A percentile compares a stretch with the other conserved stretches of the same genome.
Evolutionary conservation across 1,140 invertebrate species (phyloP).

Genomic region (Brachionus plicatilis): DNA sequence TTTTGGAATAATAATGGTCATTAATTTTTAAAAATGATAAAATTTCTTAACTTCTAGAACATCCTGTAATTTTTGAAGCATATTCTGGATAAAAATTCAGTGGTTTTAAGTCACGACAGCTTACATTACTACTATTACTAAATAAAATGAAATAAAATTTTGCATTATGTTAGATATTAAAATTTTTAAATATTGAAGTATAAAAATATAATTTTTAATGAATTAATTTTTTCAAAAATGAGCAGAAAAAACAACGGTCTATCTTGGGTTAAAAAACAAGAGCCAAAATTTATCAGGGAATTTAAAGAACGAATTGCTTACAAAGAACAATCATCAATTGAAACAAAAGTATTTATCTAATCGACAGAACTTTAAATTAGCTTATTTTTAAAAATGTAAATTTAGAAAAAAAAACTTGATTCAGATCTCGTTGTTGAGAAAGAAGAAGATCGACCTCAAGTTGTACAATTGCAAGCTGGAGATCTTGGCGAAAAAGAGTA

Average conservation of each 20-base stretch:
- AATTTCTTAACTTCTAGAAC: too few species aligned
- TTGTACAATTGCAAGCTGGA: slow-evolving; percentile 32
- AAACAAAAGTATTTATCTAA: slow-evolving; percentile 46
- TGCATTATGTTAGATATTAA: neutral
- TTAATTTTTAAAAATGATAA: too few species aligned
- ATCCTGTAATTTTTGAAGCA: too few species aligned
- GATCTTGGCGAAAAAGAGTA: slow-evolving; percentile 38
- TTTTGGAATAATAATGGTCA: too few species aligned
- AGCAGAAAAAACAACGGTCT: slow-evolving; percentile 10
- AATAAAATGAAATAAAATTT: neutral
- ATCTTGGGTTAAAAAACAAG: slow-evolving; percentile 47
- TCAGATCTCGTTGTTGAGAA: slow-evolving; percentile 21
- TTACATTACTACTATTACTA: neutral
- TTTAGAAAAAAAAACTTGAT: slow-evolving; percentile 13
- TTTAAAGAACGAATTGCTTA: slow-evolving; percentile 51
- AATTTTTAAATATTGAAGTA: too few species aligned
- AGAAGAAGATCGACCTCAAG: slow-evolving; percentile 34
- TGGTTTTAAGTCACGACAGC: too few species aligned
- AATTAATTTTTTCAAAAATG: neutral
- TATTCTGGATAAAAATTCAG: too few species aligned
- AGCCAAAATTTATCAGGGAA: slow-evolving; percentile 49
- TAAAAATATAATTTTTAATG: neutral
- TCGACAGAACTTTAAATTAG: neutral
- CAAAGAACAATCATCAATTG: slow-evolving; percentile 48
- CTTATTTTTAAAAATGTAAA: neutral